These are phyloP conservation scores for Plebejus anna DNA, from an alignment of 2,888 invertebrate species.

Conservation along the genomic window DNA sequence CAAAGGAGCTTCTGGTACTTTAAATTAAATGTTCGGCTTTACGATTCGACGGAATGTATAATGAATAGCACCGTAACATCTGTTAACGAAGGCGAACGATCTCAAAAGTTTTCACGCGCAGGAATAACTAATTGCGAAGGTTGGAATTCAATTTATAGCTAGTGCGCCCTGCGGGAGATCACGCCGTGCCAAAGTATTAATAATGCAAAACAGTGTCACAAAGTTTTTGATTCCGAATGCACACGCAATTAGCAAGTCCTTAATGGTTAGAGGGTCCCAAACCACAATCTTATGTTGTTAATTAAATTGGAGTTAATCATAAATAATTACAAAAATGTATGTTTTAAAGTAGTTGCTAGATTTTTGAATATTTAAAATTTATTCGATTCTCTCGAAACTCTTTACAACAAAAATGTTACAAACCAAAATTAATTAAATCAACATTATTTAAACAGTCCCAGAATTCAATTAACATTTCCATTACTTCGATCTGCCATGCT, in stretches of 20 bases:
- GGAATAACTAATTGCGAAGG: conserved; percentile 80
- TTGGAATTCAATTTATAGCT: conserved; percentile 79
- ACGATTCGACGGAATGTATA: conserved; percentile 80
- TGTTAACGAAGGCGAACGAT: conserved; percentile 80
- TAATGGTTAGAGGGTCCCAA: conserved; percentile 61
- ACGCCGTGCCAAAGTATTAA: conserved; percentile 75
- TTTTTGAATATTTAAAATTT: not conserved
- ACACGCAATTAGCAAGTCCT: conserved; percentile 77
- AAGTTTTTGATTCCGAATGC: conserved; percentile 79
- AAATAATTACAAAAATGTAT: not conserved
- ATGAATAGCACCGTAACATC: conserved; percentile 80
- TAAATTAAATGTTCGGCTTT: conserved; percentile 79
- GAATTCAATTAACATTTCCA: conserved; percentile 17
- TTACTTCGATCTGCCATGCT: conserved; percentile 1
- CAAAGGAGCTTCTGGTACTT: conserved; percentile 74
- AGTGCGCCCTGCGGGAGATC: conserved; percentile 76
- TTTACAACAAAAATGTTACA: not conserved
- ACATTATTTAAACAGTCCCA: not conserved
- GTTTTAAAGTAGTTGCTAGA: not conserved
- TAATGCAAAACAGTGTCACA: conserved; percentile 81
- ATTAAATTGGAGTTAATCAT: conserved; percentile 44
- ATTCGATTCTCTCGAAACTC: not conserved
- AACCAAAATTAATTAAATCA: not conserved
- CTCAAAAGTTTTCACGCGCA: conserved; percentile 80
- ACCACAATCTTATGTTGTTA: conserved; percentile 56